Evolutionary conservation across 2,113 vertebrate species (phyloP), one percentile per base, ranked within the genome.

Genomic region (Sterna hirundo): DNA sequence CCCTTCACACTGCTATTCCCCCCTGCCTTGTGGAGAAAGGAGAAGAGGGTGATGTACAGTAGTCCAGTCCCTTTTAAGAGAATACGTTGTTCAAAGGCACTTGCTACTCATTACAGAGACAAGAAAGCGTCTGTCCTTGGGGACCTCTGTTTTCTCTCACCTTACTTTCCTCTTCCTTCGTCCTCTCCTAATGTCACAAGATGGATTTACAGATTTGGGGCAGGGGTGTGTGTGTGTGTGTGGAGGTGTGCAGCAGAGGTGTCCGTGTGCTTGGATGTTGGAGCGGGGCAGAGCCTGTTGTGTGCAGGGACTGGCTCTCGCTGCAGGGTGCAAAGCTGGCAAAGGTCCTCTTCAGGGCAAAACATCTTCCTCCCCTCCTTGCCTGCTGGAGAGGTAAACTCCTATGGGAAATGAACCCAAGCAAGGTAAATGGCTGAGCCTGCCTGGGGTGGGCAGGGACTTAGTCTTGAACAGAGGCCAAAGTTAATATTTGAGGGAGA

Each of bases 401-500:
- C 38, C 49, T 38, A n/a, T n/a, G 61, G 61, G 69, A 81, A 60
- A 47, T 2, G 6, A 87, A 76, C 66, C 40, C 52, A 44, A 38
- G 49, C 15, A 76, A 38, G 51, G 83, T 72, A 54, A 96, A 86
- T 55, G 66, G 11, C 69, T 84, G 75, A 80, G 52, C 79, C 64
- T 77, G n/a, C 69, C 84, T 83, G 65, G 52, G 57, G 57, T 83
- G 46, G 65, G 26, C 52, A 81, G 72, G 38, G 42, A 8, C 47
- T 96, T 66, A 52, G 52, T 25, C 69, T 78, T 65, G 77, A 60
- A n/a, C 10, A 51, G 47, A 62, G 78, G 93, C 94, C 96, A 96
- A 94, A 32, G 84, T 57, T 95, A 92, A 88, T 93, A 90, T 94
- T 95, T 93, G 72, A 69, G 65, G 52, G 52, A 84, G 44, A 44